These are phyloP conservation scores for Oryzias woworae DNA, from an alignment of 2,113 vertebrate species.

Conservation along the genomic window DNA sequence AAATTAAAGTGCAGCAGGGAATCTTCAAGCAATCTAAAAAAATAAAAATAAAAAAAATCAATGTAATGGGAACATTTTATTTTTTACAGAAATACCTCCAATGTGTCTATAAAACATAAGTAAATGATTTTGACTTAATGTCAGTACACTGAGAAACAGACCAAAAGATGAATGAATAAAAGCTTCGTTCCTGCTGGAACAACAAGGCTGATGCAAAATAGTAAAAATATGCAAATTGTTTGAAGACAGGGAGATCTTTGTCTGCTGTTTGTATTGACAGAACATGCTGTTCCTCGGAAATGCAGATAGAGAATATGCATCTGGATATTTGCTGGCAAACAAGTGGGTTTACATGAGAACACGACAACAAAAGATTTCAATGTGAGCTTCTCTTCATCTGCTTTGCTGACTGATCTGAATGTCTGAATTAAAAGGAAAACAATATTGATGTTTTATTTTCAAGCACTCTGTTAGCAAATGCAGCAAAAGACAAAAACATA, in stretches of 20 bases:
- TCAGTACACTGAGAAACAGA: too few species aligned
- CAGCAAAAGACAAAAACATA: neutral
- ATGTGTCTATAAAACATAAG: too few species aligned
- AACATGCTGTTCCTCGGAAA: neutral
- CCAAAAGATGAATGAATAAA: too few species aligned
- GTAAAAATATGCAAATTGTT: too few species aligned
- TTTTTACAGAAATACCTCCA: too few species aligned
- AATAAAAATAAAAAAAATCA: neutral
- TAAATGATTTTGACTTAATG: too few species aligned
- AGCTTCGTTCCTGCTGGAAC: too few species aligned
- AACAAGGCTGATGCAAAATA: too few species aligned
- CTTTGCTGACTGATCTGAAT: neutral
- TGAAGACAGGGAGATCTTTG: too few species aligned
- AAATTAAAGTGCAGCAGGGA: conserved; percentile 46
- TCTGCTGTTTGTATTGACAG: too few species aligned
- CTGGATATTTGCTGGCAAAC: neutral
- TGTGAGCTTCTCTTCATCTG: neutral
- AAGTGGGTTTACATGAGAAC: neutral
- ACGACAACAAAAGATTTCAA: neutral
- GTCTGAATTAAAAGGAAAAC: conserved; percentile 1
- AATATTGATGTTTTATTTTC: neutral
- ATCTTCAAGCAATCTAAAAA: conserved; percentile 15
- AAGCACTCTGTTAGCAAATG: neutral
- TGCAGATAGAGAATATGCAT: neutral
- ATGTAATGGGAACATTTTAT: too few species aligned